Evolutionary conservation across 1,140 invertebrate genomes (phyloP), one percentile per base, ranked within the genome.

Genomic region (Orius laevigatus): DNA sequence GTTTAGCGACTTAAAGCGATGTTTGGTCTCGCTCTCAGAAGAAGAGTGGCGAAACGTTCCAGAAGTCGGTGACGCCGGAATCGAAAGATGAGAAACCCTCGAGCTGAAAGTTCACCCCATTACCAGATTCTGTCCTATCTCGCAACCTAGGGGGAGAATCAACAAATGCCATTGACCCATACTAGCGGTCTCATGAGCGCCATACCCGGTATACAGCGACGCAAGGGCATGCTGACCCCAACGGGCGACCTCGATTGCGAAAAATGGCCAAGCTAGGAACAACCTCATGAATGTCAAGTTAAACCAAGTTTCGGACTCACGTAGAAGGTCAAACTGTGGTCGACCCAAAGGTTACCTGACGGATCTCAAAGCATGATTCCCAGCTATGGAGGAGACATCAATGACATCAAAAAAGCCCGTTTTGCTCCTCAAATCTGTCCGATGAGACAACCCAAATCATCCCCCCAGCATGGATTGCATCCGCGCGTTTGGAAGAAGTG

Each of bases 271-370:
- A 71, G 96, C 96, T 1, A 76, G 94, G 64, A 99, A 97, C 64
- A 95, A 92, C n/a, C 67, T 99, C 2, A 99, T 99, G 95, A 94
- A 95, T 62, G 95, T 99, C 0, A 95, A 96, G 68, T 65, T 99
- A 5, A 98, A 88, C 43, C 95, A 98, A 70, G 85, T 95, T 10
- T 98, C 94, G 0, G 95, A 99, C 69, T 98, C 94, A n/a, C 5
- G 95, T 99, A 1, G 86, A 84, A 20, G 96, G 96, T 3, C 96
- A 99, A 70, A 99, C 96, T 14, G 95, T 98, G 0, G 93, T 99
- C 2, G 96, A 99, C 73, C 96, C 0, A 98, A 98, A 67, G 95
- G 95, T 9, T 99, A 99, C 63, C 69, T 99, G 6, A 99, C 96
- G 3, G 94, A 98, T 67, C 68, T 25, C 93, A 98, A 61, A 95